These are phyloP conservation scores for Hippocampus barbouri DNA, from an alignment of 2,113 vertebrate genomes.

Conservation along the genomic window DNA sequence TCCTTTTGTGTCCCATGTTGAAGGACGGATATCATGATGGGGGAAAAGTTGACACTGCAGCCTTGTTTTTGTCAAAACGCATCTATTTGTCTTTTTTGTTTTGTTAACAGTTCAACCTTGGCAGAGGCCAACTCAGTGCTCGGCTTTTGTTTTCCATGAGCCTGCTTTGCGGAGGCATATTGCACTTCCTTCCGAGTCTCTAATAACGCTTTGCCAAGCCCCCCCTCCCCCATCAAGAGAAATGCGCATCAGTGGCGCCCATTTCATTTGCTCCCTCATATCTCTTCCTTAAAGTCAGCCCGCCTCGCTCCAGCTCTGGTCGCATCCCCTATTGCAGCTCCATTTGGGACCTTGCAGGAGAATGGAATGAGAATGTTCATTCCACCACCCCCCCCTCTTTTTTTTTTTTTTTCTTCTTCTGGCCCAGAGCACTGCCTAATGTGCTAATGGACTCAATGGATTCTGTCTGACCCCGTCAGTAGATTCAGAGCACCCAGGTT, in stretches of 20 bases:
- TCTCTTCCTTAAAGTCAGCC: constrained; percentile 42
- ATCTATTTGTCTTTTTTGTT: background rate
- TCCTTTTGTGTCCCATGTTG: too few relatives aligned
- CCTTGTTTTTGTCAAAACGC: too few relatives aligned
- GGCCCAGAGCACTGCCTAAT: constrained; percentile 52
- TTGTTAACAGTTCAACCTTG: background rate
- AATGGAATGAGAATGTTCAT: constrained; percentile 53
- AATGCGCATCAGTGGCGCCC: constrained; percentile 47
- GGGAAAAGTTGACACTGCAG: too few relatives aligned
- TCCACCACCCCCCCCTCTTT: constrained; percentile 29
- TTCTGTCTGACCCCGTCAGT: constrained; percentile 47
- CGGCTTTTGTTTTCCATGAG: constrained; percentile 19
- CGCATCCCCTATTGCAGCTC: constrained; percentile 43
- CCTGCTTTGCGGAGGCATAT: constrained; percentile 10
- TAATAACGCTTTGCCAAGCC: constrained; percentile 30
- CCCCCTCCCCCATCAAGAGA: constrained; percentile 41
- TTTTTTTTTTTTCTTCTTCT: constrained; percentile 25
- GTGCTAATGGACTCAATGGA: constrained; percentile 68
- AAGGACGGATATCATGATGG: too few relatives aligned
- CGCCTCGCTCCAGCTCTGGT: background rate
- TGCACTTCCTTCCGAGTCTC: constrained; percentile 16
- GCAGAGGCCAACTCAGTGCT: too few relatives aligned
- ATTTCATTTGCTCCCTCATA: constrained; percentile 58
- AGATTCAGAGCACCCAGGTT: constrained; percentile 28
- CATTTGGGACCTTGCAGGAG: constrained; percentile 51